A percentile compares a stretch with the other conserved stretches of the same genome.
These are phyloP conservation scores for Drosophila parthenogenetica DNA, from an alignment of 2,888 invertebrate genomes.

Conservation along the genomic window DNA sequence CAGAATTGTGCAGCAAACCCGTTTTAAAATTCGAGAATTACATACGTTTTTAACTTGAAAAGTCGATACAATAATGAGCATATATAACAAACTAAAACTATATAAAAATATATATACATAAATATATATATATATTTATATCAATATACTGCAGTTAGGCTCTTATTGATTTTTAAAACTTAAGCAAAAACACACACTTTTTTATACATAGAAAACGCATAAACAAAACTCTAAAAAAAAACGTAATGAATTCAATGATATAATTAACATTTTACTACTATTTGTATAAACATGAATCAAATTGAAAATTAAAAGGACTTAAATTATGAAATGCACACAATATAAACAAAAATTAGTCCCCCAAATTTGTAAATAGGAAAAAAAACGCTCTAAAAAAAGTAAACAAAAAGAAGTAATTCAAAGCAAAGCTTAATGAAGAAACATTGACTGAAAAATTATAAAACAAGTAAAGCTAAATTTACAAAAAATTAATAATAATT, in stretches of 20 bases:
- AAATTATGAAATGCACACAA: slow-evolving; percentile 34
- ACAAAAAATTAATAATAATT: slow-evolving; percentile 38
- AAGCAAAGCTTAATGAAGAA: slow-evolving; percentile 78
- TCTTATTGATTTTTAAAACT: slow-evolving; percentile 73
- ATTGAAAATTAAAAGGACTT: slow-evolving; percentile 34
- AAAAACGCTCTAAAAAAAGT: slow-evolving; percentile 21
- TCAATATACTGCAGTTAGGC: slow-evolving; percentile 48
- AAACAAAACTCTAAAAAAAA: slow-evolving; percentile 34
- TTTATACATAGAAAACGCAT: slow-evolving; percentile 63
- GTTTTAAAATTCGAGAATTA: slow-evolving; percentile 51
- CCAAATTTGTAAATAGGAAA: slow-evolving; percentile 54
- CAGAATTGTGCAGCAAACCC: slow-evolving; percentile 15
- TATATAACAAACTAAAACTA: slow-evolving; percentile 52
- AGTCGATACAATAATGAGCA: slow-evolving; percentile 73
- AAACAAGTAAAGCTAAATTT: slow-evolving; percentile 35
- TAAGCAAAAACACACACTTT: slow-evolving; percentile 54
- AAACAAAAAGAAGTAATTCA: slow-evolving; percentile 55
- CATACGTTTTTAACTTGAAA: slow-evolving; percentile 66
- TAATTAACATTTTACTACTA: slow-evolving; percentile 44
- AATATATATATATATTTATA: slow-evolving; percentile 51
- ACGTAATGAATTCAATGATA: slow-evolving; percentile 13
- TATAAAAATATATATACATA: slow-evolving; percentile 41
- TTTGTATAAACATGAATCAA: slow-evolving; percentile 51
- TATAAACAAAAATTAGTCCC: slow-evolving; percentile 34
- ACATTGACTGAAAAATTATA: slow-evolving; percentile 73